Percentiles rank a stretch among this genome's conserved stretches.
Conservation (phyloP, 2,888 invertebrate species). For the Vannuccia rotundouncinata region DNA sequence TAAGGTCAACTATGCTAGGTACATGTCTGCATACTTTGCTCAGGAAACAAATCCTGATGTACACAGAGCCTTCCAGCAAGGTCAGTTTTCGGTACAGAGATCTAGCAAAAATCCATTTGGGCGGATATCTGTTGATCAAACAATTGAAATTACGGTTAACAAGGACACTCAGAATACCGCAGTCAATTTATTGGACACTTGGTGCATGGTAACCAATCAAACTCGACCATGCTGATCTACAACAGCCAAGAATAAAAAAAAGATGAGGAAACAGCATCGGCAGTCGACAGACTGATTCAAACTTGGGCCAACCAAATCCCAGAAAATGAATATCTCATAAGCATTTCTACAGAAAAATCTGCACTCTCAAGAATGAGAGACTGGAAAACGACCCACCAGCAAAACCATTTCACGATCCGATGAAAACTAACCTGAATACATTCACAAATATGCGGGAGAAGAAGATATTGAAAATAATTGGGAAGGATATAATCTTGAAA, state of each 20-base stretch:
- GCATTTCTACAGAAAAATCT: conserved; percentile 31
- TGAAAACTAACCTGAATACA: conserved; percentile 40
- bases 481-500: conserved; percentile 38
- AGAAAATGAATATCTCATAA: conserved; percentile 35
- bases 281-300: conserved; percentile 37
- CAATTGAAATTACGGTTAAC: conserved; percentile 5
- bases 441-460: conserved; percentile 31
- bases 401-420: conserved; percentile 42
- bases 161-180: conserved; percentile 18
- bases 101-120: neutral
- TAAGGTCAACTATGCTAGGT: conserved; percentile 15
- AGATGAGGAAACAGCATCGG: conserved; percentile 40
- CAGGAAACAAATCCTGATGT: conserved; percentile 17
- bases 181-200: conserved; percentile 16
- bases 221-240: conserved; percentile 37
- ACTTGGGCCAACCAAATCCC: conserved; percentile 40
- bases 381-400: conserved; percentile 39
- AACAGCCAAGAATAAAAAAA: conserved; percentile 37
- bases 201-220: conserved; percentile 24
- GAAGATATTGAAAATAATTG: neutral
- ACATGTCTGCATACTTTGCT: conserved; percentile 15
- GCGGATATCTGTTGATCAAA: conserved; percentile 11
- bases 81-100: conserved; percentile 9
- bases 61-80: conserved; percentile 18
- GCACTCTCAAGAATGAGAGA: conserved; percentile 40